These are phyloP conservation scores for Drosophila bifasciata DNA, from an alignment of 1,140 invertebrate genomes.

Conservation along the genomic window DNA sequence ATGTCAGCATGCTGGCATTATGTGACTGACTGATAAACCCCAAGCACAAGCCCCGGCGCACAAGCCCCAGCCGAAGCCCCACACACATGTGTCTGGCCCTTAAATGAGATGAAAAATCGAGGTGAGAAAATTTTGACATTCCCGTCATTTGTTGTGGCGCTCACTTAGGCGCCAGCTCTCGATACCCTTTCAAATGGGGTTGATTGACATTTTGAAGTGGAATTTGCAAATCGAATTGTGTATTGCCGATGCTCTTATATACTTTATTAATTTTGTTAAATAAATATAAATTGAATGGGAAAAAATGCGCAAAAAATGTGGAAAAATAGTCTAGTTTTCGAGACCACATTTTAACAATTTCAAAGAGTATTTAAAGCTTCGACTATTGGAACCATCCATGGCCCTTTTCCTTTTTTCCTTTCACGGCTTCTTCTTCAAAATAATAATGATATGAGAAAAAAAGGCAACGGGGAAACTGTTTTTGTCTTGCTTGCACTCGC, in stretches of 20 bases:
- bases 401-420: background rate
- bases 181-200: slow-evolving; percentile 4
- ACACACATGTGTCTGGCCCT: slow-evolving; percentile 9
- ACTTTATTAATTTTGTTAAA: too few relatives aligned
- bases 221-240: background rate
- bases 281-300: too few relatives aligned
- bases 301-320: too few relatives aligned
- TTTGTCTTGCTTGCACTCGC: slow-evolving; percentile 28
- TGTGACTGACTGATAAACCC: slow-evolving; percentile 79
- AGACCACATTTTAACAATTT: too few relatives aligned
- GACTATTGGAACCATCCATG: background rate
- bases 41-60: slow-evolving; percentile 51
- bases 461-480: slow-evolving; percentile 25
- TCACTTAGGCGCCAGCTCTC: slow-evolving; percentile 39
- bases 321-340: too few relatives aligned
- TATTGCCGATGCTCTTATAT: too few relatives aligned
- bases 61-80: too few relatives aligned
- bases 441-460: slow-evolving; percentile 49
- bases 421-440: slow-evolving; percentile 37
- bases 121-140: slow-evolving; percentile 75
- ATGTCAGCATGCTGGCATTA: slow-evolving; percentile 77
- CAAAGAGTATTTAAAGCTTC: background rate
- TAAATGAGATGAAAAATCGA: slow-evolving; percentile 81
- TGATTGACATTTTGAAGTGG: too few relatives aligned
- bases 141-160: slow-evolving; percentile 64